phyloP scores from a whole-genome alignment of 2,888 invertebrate genomes.

The Mythimna albipuncta region DNA sequence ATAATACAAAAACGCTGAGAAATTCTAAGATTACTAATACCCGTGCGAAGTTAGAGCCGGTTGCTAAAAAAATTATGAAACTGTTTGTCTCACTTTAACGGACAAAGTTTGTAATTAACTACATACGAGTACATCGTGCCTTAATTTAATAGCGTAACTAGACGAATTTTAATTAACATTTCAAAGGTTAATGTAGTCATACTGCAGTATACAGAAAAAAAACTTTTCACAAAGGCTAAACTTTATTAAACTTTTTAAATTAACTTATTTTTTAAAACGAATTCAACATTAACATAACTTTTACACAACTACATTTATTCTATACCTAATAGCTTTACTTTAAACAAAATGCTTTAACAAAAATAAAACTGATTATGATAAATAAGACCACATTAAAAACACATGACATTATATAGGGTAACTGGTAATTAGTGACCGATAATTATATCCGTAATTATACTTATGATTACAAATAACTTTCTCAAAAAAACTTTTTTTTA shows the following conservation, averaged over 20 bases:
- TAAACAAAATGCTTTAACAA: not conserved
- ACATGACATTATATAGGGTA: too few relatives aligned
- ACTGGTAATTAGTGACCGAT: too few relatives aligned
- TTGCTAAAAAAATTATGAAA: slow-evolving; percentile 5
- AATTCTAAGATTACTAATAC: too few relatives aligned
- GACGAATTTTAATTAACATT: slow-evolving; percentile 6
- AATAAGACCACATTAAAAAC: too few relatives aligned
- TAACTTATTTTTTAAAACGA: not conserved
- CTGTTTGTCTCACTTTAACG: not conserved
- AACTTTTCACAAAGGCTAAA: not conserved
- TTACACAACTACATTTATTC: not conserved
- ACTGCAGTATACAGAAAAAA: not conserved
- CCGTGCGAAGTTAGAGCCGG: too few relatives aligned
- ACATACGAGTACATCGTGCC: not conserved
- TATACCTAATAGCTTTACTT: not conserved
- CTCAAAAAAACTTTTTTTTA: too few relatives aligned
- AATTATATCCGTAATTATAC: too few relatives aligned
- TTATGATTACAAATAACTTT: too few relatives aligned
- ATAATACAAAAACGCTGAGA: too few relatives aligned
- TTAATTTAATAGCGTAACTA: not conserved
- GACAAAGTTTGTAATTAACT: slow-evolving; percentile 12
- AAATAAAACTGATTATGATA: too few relatives aligned
- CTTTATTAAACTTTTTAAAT: not conserved
- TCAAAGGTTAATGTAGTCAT: not conserved
- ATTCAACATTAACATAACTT: not conserved